phyloP scores from a whole-genome alignment of 2,888 invertebrate genomes.

The Lasioglossum figueresi region DNA sequence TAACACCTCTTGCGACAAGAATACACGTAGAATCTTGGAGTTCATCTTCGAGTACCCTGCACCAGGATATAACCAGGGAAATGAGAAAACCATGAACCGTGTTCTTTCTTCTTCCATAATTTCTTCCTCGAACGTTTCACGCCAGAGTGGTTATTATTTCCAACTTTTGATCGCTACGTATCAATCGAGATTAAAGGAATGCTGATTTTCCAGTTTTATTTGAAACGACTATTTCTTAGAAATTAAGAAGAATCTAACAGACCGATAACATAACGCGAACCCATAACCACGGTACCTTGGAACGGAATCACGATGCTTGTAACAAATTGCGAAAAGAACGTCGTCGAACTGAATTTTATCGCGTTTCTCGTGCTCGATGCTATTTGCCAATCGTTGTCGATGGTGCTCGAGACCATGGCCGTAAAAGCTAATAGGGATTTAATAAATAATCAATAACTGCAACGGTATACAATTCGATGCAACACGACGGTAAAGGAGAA shows the following conservation, averaged over 20 bases:
- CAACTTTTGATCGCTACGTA: not conserved
- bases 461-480: not conserved
- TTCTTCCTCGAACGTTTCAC: not conserved
- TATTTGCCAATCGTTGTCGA: slow-evolving; percentile 10
- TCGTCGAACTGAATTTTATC: not conserved
- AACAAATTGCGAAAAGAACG: not conserved
- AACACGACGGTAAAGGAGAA: not conserved
- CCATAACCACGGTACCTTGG: not conserved
- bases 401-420: not conserved
- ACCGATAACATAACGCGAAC: not conserved
- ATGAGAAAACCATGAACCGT: slow-evolving; percentile 46
- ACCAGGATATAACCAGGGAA: slow-evolving; percentile 58
- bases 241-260: not conserved
- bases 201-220: not conserved
- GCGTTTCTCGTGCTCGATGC: not conserved
- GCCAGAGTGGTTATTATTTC: not conserved
- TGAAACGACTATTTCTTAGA: not conserved
- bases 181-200: not conserved
- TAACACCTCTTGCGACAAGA: slow-evolving; percentile 1
- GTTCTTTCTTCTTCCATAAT: not conserved
- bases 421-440: slow-evolving; percentile 5
- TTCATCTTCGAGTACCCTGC: not conserved
- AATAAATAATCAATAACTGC: slow-evolving; percentile 1
- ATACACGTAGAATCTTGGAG: slow-evolving; percentile 11
- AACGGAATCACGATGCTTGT: not conserved